phyloP scores from a whole-genome alignment of 2,797 vertebrate species.

The Coendou prehensilis region DNA sequence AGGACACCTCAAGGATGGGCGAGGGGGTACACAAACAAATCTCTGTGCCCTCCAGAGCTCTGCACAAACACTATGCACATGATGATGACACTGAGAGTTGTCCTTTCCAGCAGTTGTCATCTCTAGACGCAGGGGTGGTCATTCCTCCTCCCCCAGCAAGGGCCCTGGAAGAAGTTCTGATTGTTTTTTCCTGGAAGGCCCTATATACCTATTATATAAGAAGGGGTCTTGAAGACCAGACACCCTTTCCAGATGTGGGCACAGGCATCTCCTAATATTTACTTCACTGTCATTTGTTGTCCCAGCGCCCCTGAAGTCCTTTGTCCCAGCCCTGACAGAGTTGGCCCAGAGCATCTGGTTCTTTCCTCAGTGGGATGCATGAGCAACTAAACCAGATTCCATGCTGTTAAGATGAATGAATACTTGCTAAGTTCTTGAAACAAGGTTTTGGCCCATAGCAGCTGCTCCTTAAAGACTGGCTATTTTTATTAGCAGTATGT shows the following conservation, averaged over 20 bases:
- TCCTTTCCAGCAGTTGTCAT: background rate
- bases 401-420: background rate
- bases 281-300: background rate
- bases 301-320: too few relatives aligned
- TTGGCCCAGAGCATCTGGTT: background rate
- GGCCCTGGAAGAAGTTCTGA: background rate
- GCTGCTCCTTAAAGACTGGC: background rate
- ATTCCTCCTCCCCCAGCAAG: background rate
- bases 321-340: background rate
- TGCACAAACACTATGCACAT: fast-evolving
- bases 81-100: background rate
- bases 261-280: too few relatives aligned
- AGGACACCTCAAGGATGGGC: background rate
- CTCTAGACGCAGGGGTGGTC: background rate
- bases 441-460: background rate
- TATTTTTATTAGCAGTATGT: background rate
- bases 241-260: background rate
- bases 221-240: background rate
- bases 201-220: background rate
- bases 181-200: background rate
- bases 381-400: background rate
- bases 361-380: background rate
- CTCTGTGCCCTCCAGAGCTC: too few relatives aligned
- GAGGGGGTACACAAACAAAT: fast-evolving
- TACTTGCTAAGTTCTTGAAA: background rate